phyloP scores from a whole-genome alignment of 2,888 invertebrate species.

The Eumerus sabulonum region DNA sequence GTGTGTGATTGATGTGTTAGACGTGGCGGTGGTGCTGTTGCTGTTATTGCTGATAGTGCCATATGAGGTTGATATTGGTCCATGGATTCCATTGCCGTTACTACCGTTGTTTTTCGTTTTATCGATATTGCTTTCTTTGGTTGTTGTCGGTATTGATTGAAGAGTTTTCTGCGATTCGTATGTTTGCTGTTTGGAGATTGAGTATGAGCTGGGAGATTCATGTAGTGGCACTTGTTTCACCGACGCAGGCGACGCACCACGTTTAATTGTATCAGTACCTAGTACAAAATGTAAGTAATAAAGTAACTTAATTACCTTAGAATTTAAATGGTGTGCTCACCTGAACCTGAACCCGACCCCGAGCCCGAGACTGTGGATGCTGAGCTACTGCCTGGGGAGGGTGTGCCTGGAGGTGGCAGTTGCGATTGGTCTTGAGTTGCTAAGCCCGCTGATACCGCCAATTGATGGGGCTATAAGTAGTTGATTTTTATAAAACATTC shows the following conservation, averaged over 20 bases:
- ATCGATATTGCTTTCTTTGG: conserved; percentile 73
- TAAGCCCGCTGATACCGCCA: conserved; percentile 82
- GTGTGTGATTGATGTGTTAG: conserved; percentile 37
- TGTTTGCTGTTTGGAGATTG: conserved; percentile 73
- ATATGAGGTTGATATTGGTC: conserved; percentile 72
- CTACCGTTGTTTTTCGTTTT: conserved; percentile 74
- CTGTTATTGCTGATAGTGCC: conserved; percentile 57
- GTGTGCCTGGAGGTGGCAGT: conserved; percentile 85
- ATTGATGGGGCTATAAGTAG: conserved; percentile 78
- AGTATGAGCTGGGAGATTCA: conserved; percentile 77
- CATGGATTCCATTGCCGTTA: conserved; percentile 73
- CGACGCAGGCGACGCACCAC: conserved; percentile 78
- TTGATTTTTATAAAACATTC: too few relatives aligned
- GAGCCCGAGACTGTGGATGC: conserved; percentile 90
- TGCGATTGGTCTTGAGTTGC: conserved; percentile 82
- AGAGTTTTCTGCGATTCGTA: conserved; percentile 70
- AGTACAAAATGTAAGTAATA: conserved; percentile 6
- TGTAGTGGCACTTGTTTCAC: conserved; percentile 76
- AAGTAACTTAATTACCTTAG: not conserved
- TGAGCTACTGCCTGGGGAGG: conserved; percentile 92
- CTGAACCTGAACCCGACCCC: conserved; percentile 82
- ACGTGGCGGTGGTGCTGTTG: conserved; percentile 47
- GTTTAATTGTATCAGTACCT: conserved; percentile 79
- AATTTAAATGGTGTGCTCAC: conserved; percentile 59
- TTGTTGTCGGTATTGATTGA: conserved; percentile 50